Evolutionary conservation across 2,888 invertebrate species (phyloP).

Genomic region (Abrostola tripartita): DNA sequence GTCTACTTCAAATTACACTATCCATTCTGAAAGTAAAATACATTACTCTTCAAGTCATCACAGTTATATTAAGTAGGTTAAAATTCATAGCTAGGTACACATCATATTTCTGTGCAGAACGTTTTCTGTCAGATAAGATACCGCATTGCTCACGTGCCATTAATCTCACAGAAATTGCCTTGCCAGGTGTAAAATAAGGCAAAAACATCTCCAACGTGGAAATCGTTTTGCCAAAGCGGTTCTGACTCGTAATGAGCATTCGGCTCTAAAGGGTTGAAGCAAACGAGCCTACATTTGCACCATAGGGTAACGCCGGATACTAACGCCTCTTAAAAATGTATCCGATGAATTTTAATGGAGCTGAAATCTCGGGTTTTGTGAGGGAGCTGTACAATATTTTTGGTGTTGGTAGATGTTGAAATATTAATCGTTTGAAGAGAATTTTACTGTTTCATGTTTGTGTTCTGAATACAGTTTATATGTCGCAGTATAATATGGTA

Average conservation of each 20-base stretch:
- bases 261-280: conserved; percentile 50
- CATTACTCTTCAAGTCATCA: conserved; percentile 11
- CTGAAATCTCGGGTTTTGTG: conserved; percentile 35
- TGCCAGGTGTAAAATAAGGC: conserved; percentile 55
- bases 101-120: conserved; percentile 34
- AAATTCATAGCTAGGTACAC: conserved; percentile 43
- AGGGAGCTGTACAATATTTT: conserved; percentile 8
- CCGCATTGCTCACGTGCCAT: conserved; percentile 39
- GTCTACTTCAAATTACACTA: too few relatives aligned
- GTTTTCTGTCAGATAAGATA: conserved; percentile 40
- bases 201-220: conserved; percentile 48
- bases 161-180: conserved; percentile 56
- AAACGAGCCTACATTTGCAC: conserved; percentile 51
- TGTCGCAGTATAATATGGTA: too few relatives aligned
- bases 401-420: conserved; percentile 11
- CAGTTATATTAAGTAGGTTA: conserved; percentile 26
- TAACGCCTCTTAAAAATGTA: conserved; percentile 35
- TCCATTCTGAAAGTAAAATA: too few relatives aligned
- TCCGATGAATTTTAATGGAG: conserved; percentile 41
- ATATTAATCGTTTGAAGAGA: conserved; percentile 4
- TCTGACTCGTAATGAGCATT: conserved; percentile 53
- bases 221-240: conserved; percentile 45
- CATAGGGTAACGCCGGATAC: conserved; percentile 22
- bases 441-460: conserved; percentile 3
- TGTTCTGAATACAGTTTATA: too few relatives aligned